Evolutionary conservation across 2,113 vertebrate species (phyloP).

Genomic region (Pterocles burchelli): DNA sequence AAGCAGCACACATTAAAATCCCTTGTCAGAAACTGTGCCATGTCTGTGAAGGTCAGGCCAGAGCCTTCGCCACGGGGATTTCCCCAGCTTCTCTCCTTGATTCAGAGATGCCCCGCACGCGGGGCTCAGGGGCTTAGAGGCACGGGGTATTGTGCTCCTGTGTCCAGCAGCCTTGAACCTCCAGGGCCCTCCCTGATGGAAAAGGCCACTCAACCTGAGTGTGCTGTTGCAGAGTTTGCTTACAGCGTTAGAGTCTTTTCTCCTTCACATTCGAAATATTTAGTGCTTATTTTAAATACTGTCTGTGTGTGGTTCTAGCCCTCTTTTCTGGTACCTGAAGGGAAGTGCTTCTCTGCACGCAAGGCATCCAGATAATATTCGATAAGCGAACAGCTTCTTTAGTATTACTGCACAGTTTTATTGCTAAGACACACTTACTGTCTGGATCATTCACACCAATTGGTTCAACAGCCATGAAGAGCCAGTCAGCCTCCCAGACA

Average conservation of each 20-base stretch:
- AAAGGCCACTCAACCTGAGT: neutral
- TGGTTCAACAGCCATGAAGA: neutral
- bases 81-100: neutral
- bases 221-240: neutral
- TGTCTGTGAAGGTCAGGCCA: fast-evolving
- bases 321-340: neutral
- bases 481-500: neutral
- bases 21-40: neutral
- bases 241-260: neutral
- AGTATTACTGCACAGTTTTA: neutral
- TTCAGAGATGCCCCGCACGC: fast-evolving
- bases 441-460: neutral
- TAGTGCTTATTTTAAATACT: neutral
- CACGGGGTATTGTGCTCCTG: neutral
- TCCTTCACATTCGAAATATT: neutral
- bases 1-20: neutral
- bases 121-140: too few species aligned
- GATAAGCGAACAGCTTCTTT: neutral
- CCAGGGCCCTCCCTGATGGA: neutral
- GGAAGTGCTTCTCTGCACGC: neutral
- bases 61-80: fast-evolving
- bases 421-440: neutral
- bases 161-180: too few species aligned
- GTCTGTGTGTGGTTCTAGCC: fast-evolving
- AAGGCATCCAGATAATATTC: neutral